Conservation (phyloP, 2,888 invertebrate species). For the Empis livida region DNA sequence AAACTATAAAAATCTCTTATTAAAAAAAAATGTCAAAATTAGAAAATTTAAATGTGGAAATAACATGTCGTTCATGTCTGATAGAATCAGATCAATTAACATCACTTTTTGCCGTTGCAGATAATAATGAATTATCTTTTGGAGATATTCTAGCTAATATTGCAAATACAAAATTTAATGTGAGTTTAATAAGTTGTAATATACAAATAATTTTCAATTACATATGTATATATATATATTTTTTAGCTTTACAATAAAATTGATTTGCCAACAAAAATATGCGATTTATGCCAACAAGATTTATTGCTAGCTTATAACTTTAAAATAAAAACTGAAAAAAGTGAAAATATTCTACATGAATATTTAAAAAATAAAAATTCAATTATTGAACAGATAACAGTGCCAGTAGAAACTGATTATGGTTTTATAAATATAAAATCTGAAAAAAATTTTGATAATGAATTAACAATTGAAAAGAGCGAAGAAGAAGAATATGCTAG, state of each 20-base stretch:
- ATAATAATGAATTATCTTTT: background rate
- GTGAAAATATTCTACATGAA: background rate
- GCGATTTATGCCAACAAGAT: background rate
- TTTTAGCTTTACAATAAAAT: background rate
- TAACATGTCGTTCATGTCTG: background rate
- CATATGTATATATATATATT: too few species aligned
- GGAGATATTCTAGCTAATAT: background rate
- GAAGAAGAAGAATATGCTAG: background rate
- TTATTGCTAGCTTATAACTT: background rate
- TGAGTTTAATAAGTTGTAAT: background rate
- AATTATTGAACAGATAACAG: background rate
- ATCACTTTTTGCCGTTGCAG: background rate
- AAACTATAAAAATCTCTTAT: too few species aligned
- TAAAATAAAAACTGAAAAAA: background rate
- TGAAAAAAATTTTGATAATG: background rate
- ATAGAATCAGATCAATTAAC: background rate
- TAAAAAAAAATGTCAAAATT: background rate
- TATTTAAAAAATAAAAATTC: background rate
- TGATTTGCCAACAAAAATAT: constrained; percentile 1
- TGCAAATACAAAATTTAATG: background rate
- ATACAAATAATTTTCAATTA: too few species aligned
- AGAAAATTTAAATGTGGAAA: constrained; percentile 1
- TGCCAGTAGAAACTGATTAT: background rate
- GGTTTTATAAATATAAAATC: background rate
- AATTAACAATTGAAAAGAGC: background rate